Percentiles rank a stretch among this genome's conserved stretches.
phyloP scores from a whole-genome alignment of 2,113 vertebrate species.

The Choloepus hoffmanni region DNA sequence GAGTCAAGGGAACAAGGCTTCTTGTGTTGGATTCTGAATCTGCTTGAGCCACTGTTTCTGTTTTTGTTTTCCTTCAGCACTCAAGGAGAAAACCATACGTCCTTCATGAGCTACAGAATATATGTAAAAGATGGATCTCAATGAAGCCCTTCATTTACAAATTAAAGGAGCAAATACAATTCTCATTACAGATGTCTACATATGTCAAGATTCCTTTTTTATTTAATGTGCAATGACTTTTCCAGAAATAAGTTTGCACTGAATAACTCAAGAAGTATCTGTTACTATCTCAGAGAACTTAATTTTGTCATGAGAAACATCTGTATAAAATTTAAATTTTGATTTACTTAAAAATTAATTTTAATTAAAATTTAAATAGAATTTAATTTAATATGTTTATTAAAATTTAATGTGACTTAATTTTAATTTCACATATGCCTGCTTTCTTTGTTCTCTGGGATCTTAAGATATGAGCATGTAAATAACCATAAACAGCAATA shows the following conservation, averaged over 20 bases:
- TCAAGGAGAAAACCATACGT: neutral
- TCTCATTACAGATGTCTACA: neutral
- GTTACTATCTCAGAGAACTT: neutral
- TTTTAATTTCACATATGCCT: neutral
- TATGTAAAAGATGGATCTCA: neutral
- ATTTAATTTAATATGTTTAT: too few relatives aligned
- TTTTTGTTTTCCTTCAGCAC: neutral
- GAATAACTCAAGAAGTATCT: neutral
- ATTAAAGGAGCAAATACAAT: neutral
- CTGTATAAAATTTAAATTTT: neutral
- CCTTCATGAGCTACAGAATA: neutral
- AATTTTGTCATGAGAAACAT: neutral
- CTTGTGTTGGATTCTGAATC: neutral
- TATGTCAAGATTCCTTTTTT: neutral
- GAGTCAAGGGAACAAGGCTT: neutral
- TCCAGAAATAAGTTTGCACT: neutral
- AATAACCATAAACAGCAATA: neutral
- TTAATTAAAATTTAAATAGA: too few relatives aligned
- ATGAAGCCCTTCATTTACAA: neutral
- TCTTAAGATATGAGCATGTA: neutral
- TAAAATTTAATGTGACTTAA: too few relatives aligned
- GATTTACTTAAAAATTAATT: too few relatives aligned
- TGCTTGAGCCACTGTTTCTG: neutral
- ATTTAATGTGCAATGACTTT: neutral
- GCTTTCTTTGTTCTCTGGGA: neutral